Base-by-base conservation (phyloP, 2,797 vertebrate species). In the Sciurus carolinensis region DNA sequence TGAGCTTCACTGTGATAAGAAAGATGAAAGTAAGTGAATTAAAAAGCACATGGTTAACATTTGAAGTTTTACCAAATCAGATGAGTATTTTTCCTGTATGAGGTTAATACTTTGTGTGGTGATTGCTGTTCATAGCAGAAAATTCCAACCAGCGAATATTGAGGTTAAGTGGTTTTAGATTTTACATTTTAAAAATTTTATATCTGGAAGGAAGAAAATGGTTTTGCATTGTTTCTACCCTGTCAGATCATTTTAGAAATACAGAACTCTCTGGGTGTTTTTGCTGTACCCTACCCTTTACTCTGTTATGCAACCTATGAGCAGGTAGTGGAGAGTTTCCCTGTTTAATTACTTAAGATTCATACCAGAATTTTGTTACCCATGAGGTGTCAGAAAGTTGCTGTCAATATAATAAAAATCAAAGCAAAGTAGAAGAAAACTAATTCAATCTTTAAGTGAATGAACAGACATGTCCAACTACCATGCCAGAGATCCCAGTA, bases 31-130 rank as follows among this genome's bases (percentile, higher is more conserved):
- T 14, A 18, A 54, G 33, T 82, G 50, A 79, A 84, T 77, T 64
- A 54, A 22, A 64, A 39, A 47, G 73, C n/a, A 57, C 57, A 59
- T 0, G 66, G 73, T 77, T 71, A 57, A 44, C 39, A 59, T 75
- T 47, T 90, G 42, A 91, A 54, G 26, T 90, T 95, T 83, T 44
- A 83, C 50, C 28, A 90, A 75, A 52, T 59, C 26, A 15, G 28
- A 30, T 36, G 42, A 12, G 3, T 76, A 13, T 36, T 92, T 87
- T 83, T 39, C 8, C 30, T 89, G 39, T 82, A 50, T 84, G 81
- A 80, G 42, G 14, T 13, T 59, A 91, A 20, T 22, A 66, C 13
- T 73, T 77, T n/a, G 28, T 22, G 0, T 47, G 13, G 17, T 50
- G 11, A 82, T 62, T 87, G 26, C 26, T 36, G 20, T 36, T n/a